phyloP scores from a whole-genome alignment of 2,113 vertebrate genomes.

The Pitta sordida region DNA sequence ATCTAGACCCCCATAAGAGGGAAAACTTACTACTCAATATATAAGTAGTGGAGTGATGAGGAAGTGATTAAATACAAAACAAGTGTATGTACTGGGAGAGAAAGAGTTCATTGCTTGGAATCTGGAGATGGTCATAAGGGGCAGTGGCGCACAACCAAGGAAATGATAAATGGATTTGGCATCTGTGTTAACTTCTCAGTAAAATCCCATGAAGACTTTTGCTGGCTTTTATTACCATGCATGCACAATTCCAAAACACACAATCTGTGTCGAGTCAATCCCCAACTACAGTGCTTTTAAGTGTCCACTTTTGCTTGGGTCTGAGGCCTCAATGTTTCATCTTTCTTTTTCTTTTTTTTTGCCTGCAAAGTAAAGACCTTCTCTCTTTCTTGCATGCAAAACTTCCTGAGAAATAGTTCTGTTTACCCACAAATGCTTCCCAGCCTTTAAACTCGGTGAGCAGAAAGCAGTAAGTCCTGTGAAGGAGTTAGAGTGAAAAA shows the following conservation, averaged over 20 bases:
- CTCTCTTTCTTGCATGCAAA: neutral
- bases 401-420: neutral
- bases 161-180: conserved; percentile 49
- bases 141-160: conserved; percentile 8
- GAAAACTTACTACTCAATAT: neutral
- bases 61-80: neutral
- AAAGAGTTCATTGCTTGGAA: neutral
- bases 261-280: neutral
- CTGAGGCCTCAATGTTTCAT: neutral
- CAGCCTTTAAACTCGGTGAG: neutral
- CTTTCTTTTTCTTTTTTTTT: neutral
- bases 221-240: conserved; percentile 8
- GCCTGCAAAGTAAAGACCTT: neutral
- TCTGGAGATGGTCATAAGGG: neutral
- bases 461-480: neutral
- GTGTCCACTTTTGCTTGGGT: neutral
- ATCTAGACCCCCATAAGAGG: rapidly evolving
- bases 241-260: conserved; percentile 24
- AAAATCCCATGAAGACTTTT: conserved; percentile 34
- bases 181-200: neutral
- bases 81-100: neutral
- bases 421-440: neutral
- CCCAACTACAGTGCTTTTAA: neutral
- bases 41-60: neutral
- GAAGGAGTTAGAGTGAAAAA: neutral